Conservation (phyloP, 2,113 vertebrate genomes). For the Pelodiscus sinensis region DNA sequence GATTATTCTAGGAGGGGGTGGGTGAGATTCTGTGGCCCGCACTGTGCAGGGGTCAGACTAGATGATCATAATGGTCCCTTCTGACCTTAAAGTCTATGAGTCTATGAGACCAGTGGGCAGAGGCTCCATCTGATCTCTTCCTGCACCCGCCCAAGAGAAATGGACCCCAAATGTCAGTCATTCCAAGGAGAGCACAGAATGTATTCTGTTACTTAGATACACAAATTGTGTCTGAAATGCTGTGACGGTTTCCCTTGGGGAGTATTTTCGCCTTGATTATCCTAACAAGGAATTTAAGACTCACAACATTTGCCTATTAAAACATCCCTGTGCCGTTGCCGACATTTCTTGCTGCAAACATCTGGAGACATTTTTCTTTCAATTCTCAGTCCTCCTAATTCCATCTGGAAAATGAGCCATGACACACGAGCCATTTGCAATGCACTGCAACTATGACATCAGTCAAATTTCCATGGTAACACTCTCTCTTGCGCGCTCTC, state of each 20-base stretch:
- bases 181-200: background rate
- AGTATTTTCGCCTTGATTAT: background rate
- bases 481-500: background rate
- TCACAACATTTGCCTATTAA: background rate
- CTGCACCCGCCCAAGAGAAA: fast-evolving
- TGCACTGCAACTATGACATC: background rate
- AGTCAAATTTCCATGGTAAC: slow-evolving; percentile 68
- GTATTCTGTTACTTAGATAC: background rate
- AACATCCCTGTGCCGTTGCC: background rate
- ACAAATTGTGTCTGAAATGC: background rate
- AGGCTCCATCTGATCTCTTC: fast-evolving
- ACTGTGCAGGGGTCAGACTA: too few species aligned
- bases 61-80: too few species aligned
- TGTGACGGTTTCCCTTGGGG: background rate
- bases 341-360: background rate
- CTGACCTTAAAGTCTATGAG: too few species aligned
- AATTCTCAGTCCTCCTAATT: background rate
- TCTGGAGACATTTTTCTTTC: background rate
- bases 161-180: fast-evolving
- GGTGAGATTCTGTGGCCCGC: too few species aligned
- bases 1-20: too few species aligned
- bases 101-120: fast-evolving
- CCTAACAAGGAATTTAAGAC: background rate
- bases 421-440: slow-evolving; percentile 46
- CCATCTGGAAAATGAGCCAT: slow-evolving; percentile 63